Percentiles rank a stretch among this genome's conserved stretches.
phyloP scores from a whole-genome alignment of 2,888 invertebrate genomes.

The Leptogaster cylindrica region DNA sequence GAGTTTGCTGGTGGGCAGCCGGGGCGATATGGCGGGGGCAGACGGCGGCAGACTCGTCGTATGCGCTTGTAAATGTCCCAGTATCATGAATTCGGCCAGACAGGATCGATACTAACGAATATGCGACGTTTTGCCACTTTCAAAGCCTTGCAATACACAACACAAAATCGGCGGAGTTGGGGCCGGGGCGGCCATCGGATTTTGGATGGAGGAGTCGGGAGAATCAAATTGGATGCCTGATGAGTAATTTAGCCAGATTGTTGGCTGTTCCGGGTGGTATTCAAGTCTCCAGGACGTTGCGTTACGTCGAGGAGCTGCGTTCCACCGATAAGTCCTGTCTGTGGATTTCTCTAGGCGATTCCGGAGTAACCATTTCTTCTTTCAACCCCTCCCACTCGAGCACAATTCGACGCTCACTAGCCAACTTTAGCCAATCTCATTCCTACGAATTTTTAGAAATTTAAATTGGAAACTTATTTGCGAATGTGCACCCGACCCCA shows the following conservation, averaged over 20 bases:
- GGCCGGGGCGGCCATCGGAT: not conserved
- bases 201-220: not conserved
- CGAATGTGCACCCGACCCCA: constrained; percentile 2
- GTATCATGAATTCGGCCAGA: constrained; percentile 50
- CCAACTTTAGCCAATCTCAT: not conserved
- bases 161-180: not conserved
- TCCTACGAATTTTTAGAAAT: not conserved
- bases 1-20: constrained; percentile 5
- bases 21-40: not conserved
- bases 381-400: not conserved
- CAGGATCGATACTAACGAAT: constrained; percentile 48
- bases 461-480: constrained; percentile 24
- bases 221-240: not conserved
- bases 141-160: constrained; percentile 24
- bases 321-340: not conserved
- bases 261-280: too few species aligned
- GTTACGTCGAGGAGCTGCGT: constrained; percentile 15
- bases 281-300: constrained; percentile 12
- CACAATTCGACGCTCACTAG: not conserved
- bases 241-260: too few species aligned
- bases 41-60: constrained; percentile 25
- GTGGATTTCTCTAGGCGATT: not conserved
- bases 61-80: constrained; percentile 46
- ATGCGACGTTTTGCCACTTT: constrained; percentile 29
- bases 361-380: not conserved